These are phyloP conservation scores for Campoplex nolae DNA, from an alignment of 2,888 invertebrate species.

Conservation along the genomic window DNA sequence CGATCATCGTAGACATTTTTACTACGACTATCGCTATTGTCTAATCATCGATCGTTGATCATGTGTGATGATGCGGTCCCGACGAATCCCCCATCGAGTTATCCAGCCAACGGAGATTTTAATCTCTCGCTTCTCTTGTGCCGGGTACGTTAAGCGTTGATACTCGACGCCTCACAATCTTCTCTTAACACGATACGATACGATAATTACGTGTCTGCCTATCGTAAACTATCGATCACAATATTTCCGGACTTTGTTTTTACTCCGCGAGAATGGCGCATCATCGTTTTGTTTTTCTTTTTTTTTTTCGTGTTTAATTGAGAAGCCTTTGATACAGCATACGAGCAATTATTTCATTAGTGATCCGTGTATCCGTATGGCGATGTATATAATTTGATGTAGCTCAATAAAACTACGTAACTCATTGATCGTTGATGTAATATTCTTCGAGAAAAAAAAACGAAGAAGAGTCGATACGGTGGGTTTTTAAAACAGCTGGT, in stretches of 20 bases:
- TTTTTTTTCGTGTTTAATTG: background rate
- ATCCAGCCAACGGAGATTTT: constrained; percentile 33
- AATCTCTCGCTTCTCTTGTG: constrained; percentile 34
- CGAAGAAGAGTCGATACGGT: background rate
- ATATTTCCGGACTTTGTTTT: constrained; percentile 31
- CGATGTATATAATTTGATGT: background rate
- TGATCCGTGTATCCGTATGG: constrained; percentile 12
- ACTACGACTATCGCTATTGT: constrained; percentile 15
- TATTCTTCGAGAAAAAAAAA: background rate
- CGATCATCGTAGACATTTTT: constrained; percentile 39
- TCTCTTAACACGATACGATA: background rate
- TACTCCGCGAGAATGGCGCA: constrained; percentile 8
- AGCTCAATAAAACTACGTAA: constrained; percentile 25
- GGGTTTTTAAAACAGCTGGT: constrained; percentile 15
- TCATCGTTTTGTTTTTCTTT: background rate
- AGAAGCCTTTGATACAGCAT: background rate
- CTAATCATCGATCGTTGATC: background rate
- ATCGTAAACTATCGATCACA: constrained; percentile 33
- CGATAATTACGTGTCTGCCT: constrained; percentile 40
- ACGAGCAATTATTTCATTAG: constrained; percentile 15
- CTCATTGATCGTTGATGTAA: background rate
- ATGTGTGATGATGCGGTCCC: background rate
- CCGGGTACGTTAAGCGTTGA: background rate
- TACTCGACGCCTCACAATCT: constrained; percentile 16
- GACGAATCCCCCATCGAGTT: background rate